phyloP scores from a whole-genome alignment of 1,140 invertebrate species.

The Drosophila pandora region DNA sequence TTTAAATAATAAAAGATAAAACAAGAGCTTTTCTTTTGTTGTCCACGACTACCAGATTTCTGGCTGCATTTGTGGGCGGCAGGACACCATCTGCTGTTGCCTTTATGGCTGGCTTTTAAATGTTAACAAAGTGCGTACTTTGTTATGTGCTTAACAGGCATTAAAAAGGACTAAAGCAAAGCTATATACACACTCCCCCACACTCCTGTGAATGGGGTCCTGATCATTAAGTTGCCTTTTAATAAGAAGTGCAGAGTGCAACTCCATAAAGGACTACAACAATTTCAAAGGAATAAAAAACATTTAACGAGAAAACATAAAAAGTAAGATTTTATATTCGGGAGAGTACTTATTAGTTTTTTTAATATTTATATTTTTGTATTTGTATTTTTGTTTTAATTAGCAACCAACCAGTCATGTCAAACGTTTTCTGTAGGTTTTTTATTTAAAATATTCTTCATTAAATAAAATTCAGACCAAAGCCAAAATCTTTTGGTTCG shows the following conservation, averaged over 20 bases:
- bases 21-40: neutral
- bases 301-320: conserved; percentile 2
- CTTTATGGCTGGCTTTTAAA: conserved; percentile 66
- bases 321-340: neutral
- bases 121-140: conserved; percentile 75
- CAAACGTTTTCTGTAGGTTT: neutral
- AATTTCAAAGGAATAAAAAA: conserved; percentile 2
- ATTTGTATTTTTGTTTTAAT: neutral
- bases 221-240: conserved; percentile 52
- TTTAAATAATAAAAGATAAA: conserved; percentile 23
- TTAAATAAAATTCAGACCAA: conserved; percentile 18
- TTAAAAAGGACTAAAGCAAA: conserved; percentile 34
- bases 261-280: conserved; percentile 14
- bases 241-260: conserved; percentile 39
- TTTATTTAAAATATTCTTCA: neutral
- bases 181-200: neutral
- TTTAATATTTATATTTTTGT: neutral
- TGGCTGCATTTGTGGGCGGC: conserved; percentile 43
- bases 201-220: conserved; percentile 1
- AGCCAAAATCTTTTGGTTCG: conserved; percentile 40
- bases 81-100: conserved; percentile 40
- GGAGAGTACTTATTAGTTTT: neutral
- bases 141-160: conserved; percentile 68
- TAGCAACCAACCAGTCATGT: neutral
- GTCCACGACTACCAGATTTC: neutral